Evolutionary conservation across 2,113 vertebrate species (phyloP), one percentile per base, ranked within the genome.

Genomic region (Passer montanus): DNA sequence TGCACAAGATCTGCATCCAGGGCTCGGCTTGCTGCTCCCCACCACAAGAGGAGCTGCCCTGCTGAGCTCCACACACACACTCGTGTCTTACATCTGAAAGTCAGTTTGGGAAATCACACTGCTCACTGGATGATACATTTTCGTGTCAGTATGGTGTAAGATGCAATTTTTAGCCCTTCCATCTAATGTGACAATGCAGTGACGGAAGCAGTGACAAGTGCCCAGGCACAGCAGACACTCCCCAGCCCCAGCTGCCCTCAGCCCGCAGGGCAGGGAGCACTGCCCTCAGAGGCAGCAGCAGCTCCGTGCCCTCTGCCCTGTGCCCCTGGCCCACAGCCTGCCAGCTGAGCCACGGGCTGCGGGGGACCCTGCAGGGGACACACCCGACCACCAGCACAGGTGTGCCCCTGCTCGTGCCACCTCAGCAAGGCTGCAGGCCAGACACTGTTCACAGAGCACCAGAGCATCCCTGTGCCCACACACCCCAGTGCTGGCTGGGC

Each of bases 391-490:
- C 30, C 23, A 30, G n/a, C 60, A 46, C 35, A 37, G 0, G 30
- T 46, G 19, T 16, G 4, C 13, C 50, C 35, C 37, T 0, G 0
- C 31, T 33, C 3, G 7, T 13, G 21, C 56, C 1, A 0, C 49
- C 44, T 9, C 10, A 39, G 10, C 37, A 15, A 3, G 49, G 82
- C 47, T 15, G 15, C 23, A 75, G 66, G 28, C 15, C 41, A 68
- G 35, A 14, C 24, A 15, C 19, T 20, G 44, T 20, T 17, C 43
- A 41, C 15, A 14, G 12, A 23, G 11, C 46, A 47, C 11, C 46
- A 47, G 21, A 49, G 47, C 47, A 23, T 49, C 17, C 37, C 52
- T 28, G 21, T 27, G n/a, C 14, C 21, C 2, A 1, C 9, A 15
- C 16, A 28, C 23, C 46, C 58, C 52, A 31, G 30, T 8, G 35